A percentile compares a stretch with the other conserved stretches of the same genome.
Evolutionary conservation across 2,113 vertebrate genomes (phyloP).

Genomic region (Nibea albiflora): DNA sequence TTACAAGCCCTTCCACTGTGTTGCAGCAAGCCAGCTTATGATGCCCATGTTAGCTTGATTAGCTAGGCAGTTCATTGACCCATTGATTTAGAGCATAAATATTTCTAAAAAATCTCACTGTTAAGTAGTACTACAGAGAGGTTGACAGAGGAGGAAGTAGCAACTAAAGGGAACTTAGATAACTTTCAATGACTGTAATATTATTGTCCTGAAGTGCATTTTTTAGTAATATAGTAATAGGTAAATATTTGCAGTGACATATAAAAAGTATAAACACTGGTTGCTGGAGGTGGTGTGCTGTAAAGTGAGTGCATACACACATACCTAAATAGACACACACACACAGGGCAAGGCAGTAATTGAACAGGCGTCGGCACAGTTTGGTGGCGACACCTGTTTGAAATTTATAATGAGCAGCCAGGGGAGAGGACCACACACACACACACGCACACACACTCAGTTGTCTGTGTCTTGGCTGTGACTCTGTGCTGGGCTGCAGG

Average conservation of each 20-base stretch:
- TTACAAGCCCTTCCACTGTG: too few relatives aligned
- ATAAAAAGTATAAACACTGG: not conserved
- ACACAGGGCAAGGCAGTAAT: slow-evolving; percentile 26
- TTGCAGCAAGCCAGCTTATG: too few relatives aligned
- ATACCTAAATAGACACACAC: not conserved
- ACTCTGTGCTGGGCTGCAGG: slow-evolving; percentile 50
- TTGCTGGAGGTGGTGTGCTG: not conserved
- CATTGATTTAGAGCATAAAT: too few relatives aligned
- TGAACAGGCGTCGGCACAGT: slow-evolving; percentile 62
- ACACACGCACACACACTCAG: slow-evolving; percentile 18
- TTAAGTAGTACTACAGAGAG: too few relatives aligned
- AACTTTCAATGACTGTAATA: not conserved
- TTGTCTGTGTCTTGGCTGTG: slow-evolving; percentile 49
- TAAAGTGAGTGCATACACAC: not conserved
- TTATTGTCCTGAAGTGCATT: too few relatives aligned
- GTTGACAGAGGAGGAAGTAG: too few relatives aligned
- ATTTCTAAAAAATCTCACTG: too few relatives aligned
- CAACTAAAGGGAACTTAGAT: not conserved
- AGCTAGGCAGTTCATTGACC: too few relatives aligned
- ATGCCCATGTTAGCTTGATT: too few relatives aligned
- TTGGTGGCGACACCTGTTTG: slow-evolving; percentile 70
- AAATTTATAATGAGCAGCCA: slow-evolving; percentile 70
- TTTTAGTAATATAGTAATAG: too few relatives aligned
- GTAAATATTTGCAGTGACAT: slow-evolving; percentile 2
- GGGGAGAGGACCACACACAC: slow-evolving; percentile 64